Percentiles rank a stretch among this genome's conserved stretches.
phyloP scores from a whole-genome alignment of 2,888 invertebrate genomes.

The Mesorhabditis spiculigera region DNA sequence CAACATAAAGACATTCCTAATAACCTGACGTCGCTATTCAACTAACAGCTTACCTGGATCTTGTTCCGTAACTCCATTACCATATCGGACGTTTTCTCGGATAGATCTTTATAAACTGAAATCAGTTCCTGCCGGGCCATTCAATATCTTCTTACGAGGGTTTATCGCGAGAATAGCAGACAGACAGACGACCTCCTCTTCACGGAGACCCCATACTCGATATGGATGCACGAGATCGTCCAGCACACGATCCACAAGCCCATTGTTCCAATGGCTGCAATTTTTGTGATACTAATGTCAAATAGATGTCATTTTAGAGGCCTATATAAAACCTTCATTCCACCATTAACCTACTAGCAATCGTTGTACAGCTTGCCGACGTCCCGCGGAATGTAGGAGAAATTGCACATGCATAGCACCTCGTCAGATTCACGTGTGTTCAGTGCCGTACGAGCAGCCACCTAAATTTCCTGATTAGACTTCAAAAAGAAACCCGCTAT shows the following conservation, averaged over 20 bases:
- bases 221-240: slow-evolving; percentile 51
- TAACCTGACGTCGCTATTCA: slow-evolving; percentile 40
- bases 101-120: slow-evolving; percentile 49
- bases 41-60: slow-evolving; percentile 43
- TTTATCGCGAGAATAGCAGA: slow-evolving; percentile 51
- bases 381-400: slow-evolving; percentile 52
- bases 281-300: neutral
- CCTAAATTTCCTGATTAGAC: no score
- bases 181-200: slow-evolving; percentile 53
- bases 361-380: slow-evolving; percentile 49
- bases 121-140: neutral
- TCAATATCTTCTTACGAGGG: slow-evolving; percentile 35
- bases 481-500: no score
- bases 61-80: slow-evolving; percentile 41
- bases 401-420: slow-evolving; percentile 52
- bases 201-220: slow-evolving; percentile 39
- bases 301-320: neutral
- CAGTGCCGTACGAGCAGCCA: slow-evolving; percentile 43
- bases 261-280: slow-evolving; percentile 52
- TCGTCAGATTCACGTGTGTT: slow-evolving; percentile 36
- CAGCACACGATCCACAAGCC: slow-evolving; percentile 46
- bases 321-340: neutral
- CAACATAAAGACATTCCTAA: slow-evolving; percentile 15
- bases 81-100: slow-evolving; percentile 35
- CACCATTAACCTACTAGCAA: slow-evolving; percentile 39